phyloP scores from a whole-genome alignment of 2,888 invertebrate species.

The Apamea monoglypha region DNA sequence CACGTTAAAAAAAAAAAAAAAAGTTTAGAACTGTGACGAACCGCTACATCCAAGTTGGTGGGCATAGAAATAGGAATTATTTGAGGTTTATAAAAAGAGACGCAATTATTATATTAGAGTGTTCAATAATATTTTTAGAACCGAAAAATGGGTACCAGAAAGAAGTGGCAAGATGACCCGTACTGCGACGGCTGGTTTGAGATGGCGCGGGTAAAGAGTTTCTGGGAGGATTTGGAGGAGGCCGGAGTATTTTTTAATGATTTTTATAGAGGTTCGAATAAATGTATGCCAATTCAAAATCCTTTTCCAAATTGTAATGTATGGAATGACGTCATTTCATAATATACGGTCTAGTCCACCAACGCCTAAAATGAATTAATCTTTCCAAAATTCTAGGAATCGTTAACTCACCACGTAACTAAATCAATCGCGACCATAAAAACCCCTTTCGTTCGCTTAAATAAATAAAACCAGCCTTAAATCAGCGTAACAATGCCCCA shows the following conservation, averaged over 20 bases:
- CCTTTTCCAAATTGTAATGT: not conserved
- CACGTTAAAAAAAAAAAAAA: too few species aligned
- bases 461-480: slow-evolving; percentile 51
- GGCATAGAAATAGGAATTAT: not conserved
- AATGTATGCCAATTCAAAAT: not conserved
- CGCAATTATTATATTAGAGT: too few species aligned
- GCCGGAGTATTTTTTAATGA: too few species aligned
- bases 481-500: slow-evolving; percentile 35
- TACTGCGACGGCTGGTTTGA: not conserved
- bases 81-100: too few species aligned
- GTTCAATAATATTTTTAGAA: not conserved
- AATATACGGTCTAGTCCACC: not conserved
- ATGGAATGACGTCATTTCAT: not conserved
- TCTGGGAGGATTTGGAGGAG: not conserved
- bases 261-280: not conserved
- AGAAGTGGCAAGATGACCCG: not conserved
- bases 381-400: not conserved
- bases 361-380: not conserved
- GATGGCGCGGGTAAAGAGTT: not conserved
- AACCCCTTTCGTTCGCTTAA: slow-evolving; percentile 42
- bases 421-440: slow-evolving; percentile 23
- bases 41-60: not conserved
- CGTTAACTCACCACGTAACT: not conserved
- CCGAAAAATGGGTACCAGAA: not conserved
- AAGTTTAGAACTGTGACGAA: too few species aligned